phyloP scores from a whole-genome alignment of 2,797 vertebrate genomes.

The Rachycentron canadum region DNA sequence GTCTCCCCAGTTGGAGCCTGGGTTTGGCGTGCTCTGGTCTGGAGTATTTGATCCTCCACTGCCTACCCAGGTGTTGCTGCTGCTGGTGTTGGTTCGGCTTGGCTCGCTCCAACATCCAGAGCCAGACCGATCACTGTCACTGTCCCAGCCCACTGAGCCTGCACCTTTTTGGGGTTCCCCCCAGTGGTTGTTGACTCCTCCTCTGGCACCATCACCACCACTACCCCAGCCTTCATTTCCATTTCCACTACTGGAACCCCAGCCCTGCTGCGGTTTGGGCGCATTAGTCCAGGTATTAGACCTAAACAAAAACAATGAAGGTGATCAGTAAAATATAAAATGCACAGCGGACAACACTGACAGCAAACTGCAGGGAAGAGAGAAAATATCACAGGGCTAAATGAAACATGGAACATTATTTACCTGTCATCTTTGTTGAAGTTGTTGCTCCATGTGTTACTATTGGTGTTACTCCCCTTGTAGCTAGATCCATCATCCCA shows the following conservation, averaged over 20 bases:
- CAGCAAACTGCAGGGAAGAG: not conserved
- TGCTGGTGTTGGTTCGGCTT: constrained; percentile 87
- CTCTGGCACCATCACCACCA: constrained; percentile 86
- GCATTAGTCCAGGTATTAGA: constrained; percentile 91
- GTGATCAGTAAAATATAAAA: not conserved
- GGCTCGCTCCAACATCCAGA: constrained; percentile 93
- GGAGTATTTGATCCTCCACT: constrained; percentile 83
- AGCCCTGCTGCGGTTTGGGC: constrained; percentile 87
- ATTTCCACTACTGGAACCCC: constrained; percentile 83
- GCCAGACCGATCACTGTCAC: constrained; percentile 91
- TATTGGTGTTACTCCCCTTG: constrained; percentile 81
- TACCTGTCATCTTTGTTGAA: constrained; percentile 92
- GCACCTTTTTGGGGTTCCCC: constrained; percentile 89
- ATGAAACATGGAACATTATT: not conserved
- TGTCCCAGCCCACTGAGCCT: constrained; percentile 91
- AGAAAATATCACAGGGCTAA: not conserved
- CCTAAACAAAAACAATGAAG: constrained; percentile 53
- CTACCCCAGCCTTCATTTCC: constrained; percentile 87
- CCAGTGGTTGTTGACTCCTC: constrained; percentile 90
- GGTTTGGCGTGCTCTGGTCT: constrained; percentile 85
- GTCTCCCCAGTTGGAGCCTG: constrained; percentile 89
- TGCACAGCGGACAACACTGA: not conserved
- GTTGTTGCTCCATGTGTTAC: constrained; percentile 88
- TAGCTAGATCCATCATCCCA: constrained; percentile 91
- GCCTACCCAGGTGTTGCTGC: constrained; percentile 86